Conservation (phyloP, 2,888 invertebrate species). For the Cheiracanthium punctorium region DNA sequence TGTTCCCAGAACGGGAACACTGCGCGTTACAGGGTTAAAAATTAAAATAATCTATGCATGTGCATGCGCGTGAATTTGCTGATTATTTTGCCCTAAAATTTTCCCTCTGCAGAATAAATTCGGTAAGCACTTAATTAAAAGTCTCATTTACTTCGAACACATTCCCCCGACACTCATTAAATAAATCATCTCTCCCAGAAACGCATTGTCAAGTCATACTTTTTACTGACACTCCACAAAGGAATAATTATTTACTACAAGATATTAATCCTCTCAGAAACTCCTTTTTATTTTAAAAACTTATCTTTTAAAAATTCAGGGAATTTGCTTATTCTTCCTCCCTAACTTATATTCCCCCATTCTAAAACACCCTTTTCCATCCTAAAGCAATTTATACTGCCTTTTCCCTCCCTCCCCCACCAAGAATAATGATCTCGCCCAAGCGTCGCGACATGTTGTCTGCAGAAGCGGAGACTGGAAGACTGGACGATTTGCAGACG, state of each 20-base stretch:
- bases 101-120: no score
- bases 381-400: constrained; percentile 2
- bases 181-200: no score
- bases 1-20: no score
- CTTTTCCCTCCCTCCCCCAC: not conserved
- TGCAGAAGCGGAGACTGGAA: not conserved
- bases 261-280: not conserved
- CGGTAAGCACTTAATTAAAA: no score
- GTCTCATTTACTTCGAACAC: no score
- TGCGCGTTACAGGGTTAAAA: no score
- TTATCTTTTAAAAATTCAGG: not conserved
- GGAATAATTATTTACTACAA: not conserved
- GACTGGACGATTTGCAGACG: constrained; percentile 10
- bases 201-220: no score
- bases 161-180: no score
- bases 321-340: not conserved
- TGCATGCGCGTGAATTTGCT: no score
- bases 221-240: not conserved
- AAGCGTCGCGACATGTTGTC: not conserved
- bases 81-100: no score
- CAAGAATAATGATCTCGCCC: constrained; percentile 11
- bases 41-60: no score
- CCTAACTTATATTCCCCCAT: not conserved
- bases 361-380: not conserved
- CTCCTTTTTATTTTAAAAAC: not conserved